Evolutionary conservation across 2,888 invertebrate genomes (phyloP).

Genomic region (Halictus quadricinctus): DNA sequence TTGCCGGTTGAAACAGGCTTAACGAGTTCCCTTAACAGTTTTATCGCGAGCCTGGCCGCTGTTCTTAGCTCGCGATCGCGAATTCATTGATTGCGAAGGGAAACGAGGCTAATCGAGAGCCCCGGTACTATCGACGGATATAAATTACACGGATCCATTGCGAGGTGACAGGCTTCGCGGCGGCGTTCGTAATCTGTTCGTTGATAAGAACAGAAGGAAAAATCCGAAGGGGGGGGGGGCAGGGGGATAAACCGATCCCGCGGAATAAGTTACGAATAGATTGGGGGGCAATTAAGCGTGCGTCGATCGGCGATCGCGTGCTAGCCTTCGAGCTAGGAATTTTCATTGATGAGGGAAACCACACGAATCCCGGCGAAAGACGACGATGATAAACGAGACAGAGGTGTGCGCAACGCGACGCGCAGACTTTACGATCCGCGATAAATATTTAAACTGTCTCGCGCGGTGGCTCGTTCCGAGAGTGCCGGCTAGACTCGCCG

Average conservation of each 20-base stretch:
- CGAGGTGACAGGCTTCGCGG: neutral
- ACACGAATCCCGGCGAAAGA: neutral
- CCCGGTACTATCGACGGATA: slow-evolving; percentile 34
- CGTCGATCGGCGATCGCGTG: slow-evolving; percentile 13
- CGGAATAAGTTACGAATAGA: neutral
- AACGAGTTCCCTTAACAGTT: slow-evolving; percentile 57
- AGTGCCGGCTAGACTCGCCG: neutral
- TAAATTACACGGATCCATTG: slow-evolving; percentile 30
- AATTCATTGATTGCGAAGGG: slow-evolving; percentile 48
- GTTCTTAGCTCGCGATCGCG: slow-evolving; percentile 17
- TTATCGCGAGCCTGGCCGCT: slow-evolving; percentile 13
- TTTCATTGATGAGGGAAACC: slow-evolving; percentile 1
- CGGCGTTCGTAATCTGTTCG: slow-evolving; percentile 10
- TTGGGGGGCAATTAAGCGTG: neutral
- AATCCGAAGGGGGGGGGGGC: neutral
- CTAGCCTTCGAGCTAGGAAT: neutral
- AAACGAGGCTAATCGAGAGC: slow-evolving; percentile 37
- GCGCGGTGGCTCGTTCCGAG: slow-evolving; percentile 1
- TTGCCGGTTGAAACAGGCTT: slow-evolving; percentile 58
- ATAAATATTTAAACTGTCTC: slow-evolving; percentile 20
- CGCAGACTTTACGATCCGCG: slow-evolving; percentile 8
- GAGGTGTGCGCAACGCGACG: slow-evolving; percentile 2
- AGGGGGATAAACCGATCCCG: neutral
- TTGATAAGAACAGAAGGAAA: neutral
- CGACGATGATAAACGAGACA: slow-evolving; percentile 2